Evolutionary conservation across 2,888 invertebrate genomes (phyloP), one percentile per base, ranked within the genome.

Genomic region (Molanna angustata): DNA sequence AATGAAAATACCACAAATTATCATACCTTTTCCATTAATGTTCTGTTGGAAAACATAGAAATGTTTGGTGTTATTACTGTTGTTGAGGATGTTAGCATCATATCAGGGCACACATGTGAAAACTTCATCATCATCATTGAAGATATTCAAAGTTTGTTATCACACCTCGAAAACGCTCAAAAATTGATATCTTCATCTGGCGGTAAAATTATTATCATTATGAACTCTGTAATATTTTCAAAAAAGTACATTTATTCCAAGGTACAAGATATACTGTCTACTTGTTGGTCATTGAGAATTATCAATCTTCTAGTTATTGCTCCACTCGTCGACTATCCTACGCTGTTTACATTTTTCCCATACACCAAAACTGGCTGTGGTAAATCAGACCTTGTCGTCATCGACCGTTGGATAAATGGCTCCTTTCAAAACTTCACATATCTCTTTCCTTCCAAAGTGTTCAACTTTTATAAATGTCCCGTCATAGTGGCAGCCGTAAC

Each of bases 91-190:
- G 14, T 19, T 3, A 17, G 41, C 13, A 51, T 37, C 3, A 18
- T 18, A 17, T 18, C 31, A 4, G n/a, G 32, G 6, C 14, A 16
- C 3, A 9, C 31, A 1, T 56, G 35, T 37, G 40, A 48, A 49
- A 58, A 58, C 31, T 56, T 35, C 31, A 53, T 58, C 18, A 45
- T 58, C 4, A n/a, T 58, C 3, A 56, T 45, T 14, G 49, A 46
- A 19, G 37, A 32, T 19, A 43, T 20, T 2, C 42, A 45, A 13
- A 39, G 17, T 14, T 51, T 58, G n/a, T 14, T 14, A 1, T 40
- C 41, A 16, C 32, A 53, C 46, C 22, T 58, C 11, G 20, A 58
- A 14, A 14, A 44, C 6, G 48, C 53, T 13, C 45, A 49, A 33
- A 16, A 16, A 6, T 37, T 21, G 4, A 40, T 27, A 3, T 56